Percentiles rank a stretch among this genome's conserved stretches.
Conservation (phyloP, 2,113 vertebrate species). For the Pollimyrus isidori region DNA sequence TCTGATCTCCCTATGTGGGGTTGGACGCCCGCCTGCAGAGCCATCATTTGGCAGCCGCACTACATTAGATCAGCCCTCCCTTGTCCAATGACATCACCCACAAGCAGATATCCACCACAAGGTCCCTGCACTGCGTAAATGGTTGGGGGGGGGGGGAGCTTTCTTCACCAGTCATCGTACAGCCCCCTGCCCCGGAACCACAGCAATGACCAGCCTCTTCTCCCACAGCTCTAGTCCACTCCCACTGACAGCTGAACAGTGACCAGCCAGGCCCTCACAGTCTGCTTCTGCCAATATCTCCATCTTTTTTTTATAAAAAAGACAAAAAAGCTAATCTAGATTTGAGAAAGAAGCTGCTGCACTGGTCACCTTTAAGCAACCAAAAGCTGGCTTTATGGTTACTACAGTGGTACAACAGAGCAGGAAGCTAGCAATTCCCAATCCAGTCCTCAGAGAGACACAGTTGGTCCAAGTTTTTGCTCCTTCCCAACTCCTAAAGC, state of each 20-base stretch:
- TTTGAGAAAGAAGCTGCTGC: not conserved
- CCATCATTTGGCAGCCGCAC: not conserved
- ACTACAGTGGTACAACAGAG: not conserved
- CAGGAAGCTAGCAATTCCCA: not conserved
- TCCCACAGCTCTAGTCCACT: not conserved
- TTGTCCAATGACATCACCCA: not conserved
- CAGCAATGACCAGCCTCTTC: not conserved
- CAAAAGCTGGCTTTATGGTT: not conserved
- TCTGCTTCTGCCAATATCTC: not conserved
- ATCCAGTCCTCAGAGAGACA: not conserved
- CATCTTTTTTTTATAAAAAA: not conserved
- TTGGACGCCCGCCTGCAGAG: not conserved
- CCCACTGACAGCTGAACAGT: not conserved
- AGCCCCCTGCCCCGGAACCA: not conserved
- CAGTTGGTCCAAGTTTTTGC: not conserved
- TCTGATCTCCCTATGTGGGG: not conserved
- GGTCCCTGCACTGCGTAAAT: not conserved
- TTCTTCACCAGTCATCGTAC: not conserved
- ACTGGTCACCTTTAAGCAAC: not conserved
- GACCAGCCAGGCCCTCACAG: not conserved
- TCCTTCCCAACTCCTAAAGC: not conserved
- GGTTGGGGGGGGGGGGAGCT: not conserved
- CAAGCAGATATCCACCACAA: not conserved
- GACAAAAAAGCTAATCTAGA: not conserved
- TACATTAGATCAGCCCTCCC: not conserved